Percentiles rank a stretch among this genome's conserved stretches.
Conservation (phyloP, 2,113 vertebrate species). For the Eclectus roratus region DNA sequence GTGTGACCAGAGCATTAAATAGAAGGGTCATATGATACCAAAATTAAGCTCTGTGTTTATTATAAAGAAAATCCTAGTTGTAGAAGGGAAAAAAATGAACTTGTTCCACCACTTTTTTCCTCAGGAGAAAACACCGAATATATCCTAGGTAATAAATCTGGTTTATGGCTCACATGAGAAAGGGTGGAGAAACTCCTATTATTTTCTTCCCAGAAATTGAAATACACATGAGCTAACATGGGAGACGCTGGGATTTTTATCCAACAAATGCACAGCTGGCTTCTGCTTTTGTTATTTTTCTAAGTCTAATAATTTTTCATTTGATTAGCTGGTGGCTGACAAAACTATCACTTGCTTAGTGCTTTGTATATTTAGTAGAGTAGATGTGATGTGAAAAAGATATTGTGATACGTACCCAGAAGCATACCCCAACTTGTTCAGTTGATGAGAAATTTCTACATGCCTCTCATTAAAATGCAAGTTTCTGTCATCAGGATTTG, state of each 20-base stretch:
- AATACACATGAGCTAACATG: slow-evolving; percentile 57
- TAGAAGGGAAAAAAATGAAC: slow-evolving; percentile 60
- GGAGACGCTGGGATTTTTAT: slow-evolving; percentile 61
- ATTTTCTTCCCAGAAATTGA: slow-evolving; percentile 71
- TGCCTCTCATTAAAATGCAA: not conserved
- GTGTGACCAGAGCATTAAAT: slow-evolving; percentile 62
- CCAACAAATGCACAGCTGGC: slow-evolving; percentile 60
- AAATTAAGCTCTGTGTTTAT: slow-evolving; percentile 61
- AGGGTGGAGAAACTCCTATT: slow-evolving; percentile 68
- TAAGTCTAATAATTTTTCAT: slow-evolving; percentile 62
- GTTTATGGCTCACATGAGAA: slow-evolving; percentile 69
- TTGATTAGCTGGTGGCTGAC: slow-evolving; percentile 63
- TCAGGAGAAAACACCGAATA: slow-evolving; percentile 65
- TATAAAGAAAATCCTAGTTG: slow-evolving; percentile 67
- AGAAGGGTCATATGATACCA: slow-evolving; percentile 55
- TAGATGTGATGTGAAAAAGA: slow-evolving; percentile 14
- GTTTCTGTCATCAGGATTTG: not conserved
- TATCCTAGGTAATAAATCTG: slow-evolving; percentile 69
- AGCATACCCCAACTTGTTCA: not conserved
- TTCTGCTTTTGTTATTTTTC: slow-evolving; percentile 65
- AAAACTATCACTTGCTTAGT: slow-evolving; percentile 44
- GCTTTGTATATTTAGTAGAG: slow-evolving; percentile 41
- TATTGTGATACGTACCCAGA: not conserved
- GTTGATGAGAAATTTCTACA: not conserved
- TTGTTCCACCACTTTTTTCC: slow-evolving; percentile 59